These are phyloP conservation scores for Acleris laterana DNA, from an alignment of 2,888 invertebrate species.

Conservation along the genomic window DNA sequence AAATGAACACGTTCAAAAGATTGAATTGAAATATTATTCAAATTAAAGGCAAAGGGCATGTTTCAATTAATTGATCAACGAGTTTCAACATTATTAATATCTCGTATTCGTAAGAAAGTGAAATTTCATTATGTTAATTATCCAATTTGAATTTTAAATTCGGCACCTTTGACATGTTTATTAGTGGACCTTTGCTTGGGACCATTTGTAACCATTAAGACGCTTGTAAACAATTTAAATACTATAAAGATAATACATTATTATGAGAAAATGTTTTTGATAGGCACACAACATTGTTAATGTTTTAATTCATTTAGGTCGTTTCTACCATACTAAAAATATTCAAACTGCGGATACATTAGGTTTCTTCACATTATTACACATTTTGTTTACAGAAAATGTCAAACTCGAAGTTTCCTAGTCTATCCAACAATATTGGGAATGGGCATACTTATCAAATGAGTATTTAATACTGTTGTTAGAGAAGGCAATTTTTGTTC, in stretches of 20 bases:
- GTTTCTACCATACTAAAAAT: too few relatives aligned
- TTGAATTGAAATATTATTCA: conserved; percentile 20
- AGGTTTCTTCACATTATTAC: background rate
- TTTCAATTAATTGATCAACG: background rate
- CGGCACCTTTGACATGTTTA: conserved; percentile 9
- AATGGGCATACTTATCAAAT: too few relatives aligned
- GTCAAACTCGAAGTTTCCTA: too few relatives aligned
- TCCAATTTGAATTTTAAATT: background rate
- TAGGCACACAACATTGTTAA: too few relatives aligned
- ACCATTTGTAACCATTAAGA: conserved; percentile 11
- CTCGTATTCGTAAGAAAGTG: conserved; percentile 10
- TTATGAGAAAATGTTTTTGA: too few relatives aligned
- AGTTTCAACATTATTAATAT: conserved; percentile 11
- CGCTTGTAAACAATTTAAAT: background rate
- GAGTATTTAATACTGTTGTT: too few relatives aligned
- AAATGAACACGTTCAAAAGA: background rate
- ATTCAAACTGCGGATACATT: too few relatives aligned
- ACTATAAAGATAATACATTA: conserved; percentile 2
- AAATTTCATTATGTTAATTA: conserved; percentile 21
- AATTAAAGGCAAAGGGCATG: conserved; percentile 35
- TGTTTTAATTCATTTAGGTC: too few relatives aligned
- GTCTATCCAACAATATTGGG: too few relatives aligned
- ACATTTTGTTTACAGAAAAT: background rate
- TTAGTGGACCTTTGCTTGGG: conserved; percentile 13
- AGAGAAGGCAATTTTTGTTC: too few relatives aligned